Evolutionary conservation across 2,113 vertebrate genomes (phyloP).

Genomic region (Macrotus californicus): DNA sequence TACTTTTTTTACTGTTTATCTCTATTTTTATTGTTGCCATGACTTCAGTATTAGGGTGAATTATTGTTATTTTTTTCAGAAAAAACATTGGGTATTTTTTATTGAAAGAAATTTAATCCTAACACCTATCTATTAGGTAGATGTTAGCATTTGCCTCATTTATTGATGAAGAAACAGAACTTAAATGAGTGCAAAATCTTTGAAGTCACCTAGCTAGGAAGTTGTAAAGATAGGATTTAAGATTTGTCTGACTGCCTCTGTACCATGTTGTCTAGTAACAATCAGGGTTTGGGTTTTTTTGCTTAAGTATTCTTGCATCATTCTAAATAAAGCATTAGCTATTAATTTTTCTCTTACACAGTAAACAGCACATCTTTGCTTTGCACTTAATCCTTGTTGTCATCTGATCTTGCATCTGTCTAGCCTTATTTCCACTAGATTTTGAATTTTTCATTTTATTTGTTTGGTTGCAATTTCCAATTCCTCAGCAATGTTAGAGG

Average conservation of each 20-base stretch:
- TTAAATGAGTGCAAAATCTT: neutral
- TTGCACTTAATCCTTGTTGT: constrained; percentile 36
- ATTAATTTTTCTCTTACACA: neutral
- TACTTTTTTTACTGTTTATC: neutral
- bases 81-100: neutral
- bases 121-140: neutral
- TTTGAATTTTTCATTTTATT: constrained; percentile 38
- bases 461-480: constrained; percentile 39
- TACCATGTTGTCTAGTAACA: neutral
- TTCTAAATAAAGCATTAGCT: constrained; percentile 17
- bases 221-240: neutral
- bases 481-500: constrained; percentile 2
- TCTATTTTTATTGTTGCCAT: constrained; percentile 6
- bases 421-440: neutral
- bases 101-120: neutral
- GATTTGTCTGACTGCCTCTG: neutral
- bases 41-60: neutral
- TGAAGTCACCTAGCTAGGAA: neutral
- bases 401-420: constrained; percentile 39
- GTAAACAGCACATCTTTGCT: neutral
- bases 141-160: neutral
- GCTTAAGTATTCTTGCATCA: neutral
- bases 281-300: neutral
- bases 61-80: neutral
- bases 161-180: neutral